phyloP scores from a whole-genome alignment of 2,888 invertebrate species.

The Agriopis leucophaearia region DNA sequence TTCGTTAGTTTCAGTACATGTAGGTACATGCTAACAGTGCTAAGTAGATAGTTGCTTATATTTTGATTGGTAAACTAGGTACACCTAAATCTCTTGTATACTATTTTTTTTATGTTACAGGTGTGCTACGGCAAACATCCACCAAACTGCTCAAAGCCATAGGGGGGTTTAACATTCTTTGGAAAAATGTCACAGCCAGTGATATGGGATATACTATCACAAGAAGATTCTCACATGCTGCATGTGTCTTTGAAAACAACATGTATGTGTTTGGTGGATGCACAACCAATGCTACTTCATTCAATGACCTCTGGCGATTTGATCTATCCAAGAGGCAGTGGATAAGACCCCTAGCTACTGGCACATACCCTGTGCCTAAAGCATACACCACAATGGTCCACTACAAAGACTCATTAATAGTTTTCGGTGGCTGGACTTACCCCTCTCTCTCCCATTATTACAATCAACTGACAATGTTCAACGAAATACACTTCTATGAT shows the following conservation, averaged over 20 bases:
- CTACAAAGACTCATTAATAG: slow-evolving; percentile 92
- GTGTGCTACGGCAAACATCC: slow-evolving; percentile 91
- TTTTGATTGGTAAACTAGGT: not conserved
- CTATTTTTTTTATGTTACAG: slow-evolving; percentile 79
- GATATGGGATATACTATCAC: slow-evolving; percentile 92
- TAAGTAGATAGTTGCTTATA: not conserved
- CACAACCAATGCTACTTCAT: slow-evolving; percentile 96
- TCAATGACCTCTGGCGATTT: slow-evolving; percentile 98
- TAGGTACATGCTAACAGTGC: no score
- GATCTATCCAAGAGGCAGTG: slow-evolving; percentile 95
- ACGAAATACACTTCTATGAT: slow-evolving; percentile 96
- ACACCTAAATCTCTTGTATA: not conserved
- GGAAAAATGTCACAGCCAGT: slow-evolving; percentile 88
- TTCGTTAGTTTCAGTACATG: not conserved
- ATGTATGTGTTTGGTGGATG: slow-evolving; percentile 99
- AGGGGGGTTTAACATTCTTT: slow-evolving; percentile 90
- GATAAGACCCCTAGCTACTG: slow-evolving; percentile 93
- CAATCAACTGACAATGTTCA: slow-evolving; percentile 95
- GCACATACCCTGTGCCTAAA: slow-evolving; percentile 97
- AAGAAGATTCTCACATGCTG: slow-evolving; percentile 96
- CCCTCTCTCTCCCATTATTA: slow-evolving; percentile 94
- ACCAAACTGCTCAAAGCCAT: slow-evolving; percentile 92
- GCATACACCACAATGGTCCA: slow-evolving; percentile 97
- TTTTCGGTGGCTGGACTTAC: slow-evolving; percentile 99
- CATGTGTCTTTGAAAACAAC: slow-evolving; percentile 92